These are phyloP conservation scores for Heterotilapia buettikoferi DNA, from an alignment of 2,113 vertebrate genomes.

Conservation along the genomic window DNA sequence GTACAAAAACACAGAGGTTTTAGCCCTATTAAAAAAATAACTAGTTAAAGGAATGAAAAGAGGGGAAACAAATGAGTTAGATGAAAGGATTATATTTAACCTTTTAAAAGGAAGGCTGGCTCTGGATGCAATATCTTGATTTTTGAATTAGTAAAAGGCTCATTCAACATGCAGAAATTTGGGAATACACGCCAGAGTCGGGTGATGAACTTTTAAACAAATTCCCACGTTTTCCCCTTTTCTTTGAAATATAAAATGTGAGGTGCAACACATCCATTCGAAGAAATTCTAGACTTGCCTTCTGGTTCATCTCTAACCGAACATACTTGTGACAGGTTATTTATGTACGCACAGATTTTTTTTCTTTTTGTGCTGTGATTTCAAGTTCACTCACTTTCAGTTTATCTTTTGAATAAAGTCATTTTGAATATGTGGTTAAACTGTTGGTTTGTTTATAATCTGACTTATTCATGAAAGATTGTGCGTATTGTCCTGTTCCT, in stretches of 20 bases:
- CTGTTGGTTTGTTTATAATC: background rate
- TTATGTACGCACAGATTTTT: background rate
- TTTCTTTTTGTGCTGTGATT: background rate
- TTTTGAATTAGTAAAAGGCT: background rate
- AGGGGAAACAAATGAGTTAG: background rate
- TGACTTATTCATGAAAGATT: background rate
- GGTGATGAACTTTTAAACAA: background rate
- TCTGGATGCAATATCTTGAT: background rate
- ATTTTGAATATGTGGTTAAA: background rate
- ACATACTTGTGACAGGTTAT: background rate
- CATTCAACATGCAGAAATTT: accelerated
- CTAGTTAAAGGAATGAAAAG: background rate
- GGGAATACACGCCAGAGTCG: background rate
- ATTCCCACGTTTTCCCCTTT: background rate
- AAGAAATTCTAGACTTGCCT: background rate
- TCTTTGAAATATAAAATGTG: background rate
- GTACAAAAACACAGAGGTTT: background rate
- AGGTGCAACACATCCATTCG: too few species aligned
- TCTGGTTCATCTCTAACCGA: background rate
- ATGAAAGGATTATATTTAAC: accelerated
- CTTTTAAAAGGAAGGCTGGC: background rate
- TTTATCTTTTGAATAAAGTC: background rate
- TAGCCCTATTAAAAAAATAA: background rate
- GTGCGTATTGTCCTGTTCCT: accelerated
- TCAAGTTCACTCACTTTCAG: background rate